Percentiles rank a stretch among this genome's conserved stretches.
Evolutionary conservation across 2,113 vertebrate species (phyloP).

Genomic region (Corythoichthys intestinalis): DNA sequence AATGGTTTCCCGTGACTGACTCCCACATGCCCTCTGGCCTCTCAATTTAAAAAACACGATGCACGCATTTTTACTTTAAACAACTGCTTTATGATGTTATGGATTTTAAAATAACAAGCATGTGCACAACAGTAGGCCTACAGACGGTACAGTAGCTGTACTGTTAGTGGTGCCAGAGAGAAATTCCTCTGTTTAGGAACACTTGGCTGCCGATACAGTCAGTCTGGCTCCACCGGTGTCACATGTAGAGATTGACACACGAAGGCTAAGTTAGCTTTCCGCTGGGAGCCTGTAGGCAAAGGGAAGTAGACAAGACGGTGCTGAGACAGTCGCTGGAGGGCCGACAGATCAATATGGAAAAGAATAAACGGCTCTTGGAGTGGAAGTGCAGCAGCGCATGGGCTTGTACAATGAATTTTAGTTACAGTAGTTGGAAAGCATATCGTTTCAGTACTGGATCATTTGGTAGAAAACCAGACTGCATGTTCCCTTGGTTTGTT

Average conservation of each 20-base stretch:
- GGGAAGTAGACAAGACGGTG: conserved; percentile 40
- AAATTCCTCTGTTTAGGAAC: conserved; percentile 73
- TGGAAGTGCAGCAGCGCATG: neutral
- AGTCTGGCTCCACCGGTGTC: conserved; percentile 62
- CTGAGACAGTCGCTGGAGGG: conserved; percentile 48
- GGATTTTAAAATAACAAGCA: neutral
- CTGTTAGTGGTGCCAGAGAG: conserved; percentile 63
- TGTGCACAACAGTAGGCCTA: conserved; percentile 2
- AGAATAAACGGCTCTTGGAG: conserved; percentile 1
- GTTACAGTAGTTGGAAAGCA: neutral
- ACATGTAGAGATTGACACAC: conserved; percentile 27
- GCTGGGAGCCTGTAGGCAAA: conserved; percentile 21
- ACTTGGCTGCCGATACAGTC: conserved; percentile 62
- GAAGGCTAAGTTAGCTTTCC: conserved; percentile 48
- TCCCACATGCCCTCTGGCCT: neutral
- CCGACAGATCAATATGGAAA: conserved; percentile 44
- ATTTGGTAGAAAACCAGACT: neutral
- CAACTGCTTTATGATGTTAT: neutral
- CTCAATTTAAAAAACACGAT: conserved; percentile 4
- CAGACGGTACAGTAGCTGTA: conserved; percentile 64
- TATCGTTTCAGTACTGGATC: neutral
- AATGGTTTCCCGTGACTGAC: neutral
- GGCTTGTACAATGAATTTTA: conserved; percentile 2
- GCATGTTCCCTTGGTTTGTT: neutral
- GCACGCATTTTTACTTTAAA: conserved; percentile 9